phyloP scores from a whole-genome alignment of 2,888 invertebrate genomes.

The Galeopsomyia nigrocyanea region DNA sequence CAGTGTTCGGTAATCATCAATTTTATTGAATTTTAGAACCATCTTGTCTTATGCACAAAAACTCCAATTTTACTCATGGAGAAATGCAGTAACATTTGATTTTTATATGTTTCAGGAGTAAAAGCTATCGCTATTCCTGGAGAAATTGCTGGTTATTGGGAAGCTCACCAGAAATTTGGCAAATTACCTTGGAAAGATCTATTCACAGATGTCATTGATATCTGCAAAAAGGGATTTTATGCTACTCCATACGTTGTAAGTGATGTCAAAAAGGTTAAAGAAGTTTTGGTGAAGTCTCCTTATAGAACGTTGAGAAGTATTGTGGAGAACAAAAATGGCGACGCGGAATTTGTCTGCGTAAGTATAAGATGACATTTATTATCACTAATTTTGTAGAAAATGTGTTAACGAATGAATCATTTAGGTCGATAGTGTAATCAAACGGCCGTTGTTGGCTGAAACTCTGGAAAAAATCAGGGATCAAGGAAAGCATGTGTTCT shows the following conservation, averaged over 20 bases:
- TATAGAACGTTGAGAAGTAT: slow-evolving; percentile 67
- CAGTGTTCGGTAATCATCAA: slow-evolving; percentile 51
- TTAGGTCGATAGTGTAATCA: background rate
- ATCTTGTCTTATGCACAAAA: background rate
- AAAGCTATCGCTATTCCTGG: slow-evolving; percentile 89
- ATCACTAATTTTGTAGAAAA: background rate
- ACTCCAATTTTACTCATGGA: background rate
- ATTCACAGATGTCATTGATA: slow-evolving; percentile 82
- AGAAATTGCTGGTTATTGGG: slow-evolving; percentile 88
- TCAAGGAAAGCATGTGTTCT: slow-evolving; percentile 81
- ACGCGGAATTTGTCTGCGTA: background rate
- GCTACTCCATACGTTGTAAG: slow-evolving; percentile 64
- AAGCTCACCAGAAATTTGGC: slow-evolving; percentile 81
- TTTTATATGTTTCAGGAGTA: slow-evolving; percentile 69
- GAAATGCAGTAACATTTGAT: background rate
- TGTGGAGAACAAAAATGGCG: background rate
- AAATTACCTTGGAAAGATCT: slow-evolving; percentile 84
- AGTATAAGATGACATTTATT: background rate
- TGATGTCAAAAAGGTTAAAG: slow-evolving; percentile 69
- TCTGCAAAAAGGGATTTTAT: slow-evolving; percentile 80
- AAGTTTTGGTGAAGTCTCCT: slow-evolving; percentile 70
- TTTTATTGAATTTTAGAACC: background rate
- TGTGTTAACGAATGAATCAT: background rate
- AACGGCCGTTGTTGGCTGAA: slow-evolving; percentile 75
- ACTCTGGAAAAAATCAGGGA: slow-evolving; percentile 79